A percentile compares a stretch with the other conserved stretches of the same genome.
These are phyloP conservation scores for Hylia prasina DNA, from an alignment of 2,113 vertebrate genomes.

Conservation along the genomic window DNA sequence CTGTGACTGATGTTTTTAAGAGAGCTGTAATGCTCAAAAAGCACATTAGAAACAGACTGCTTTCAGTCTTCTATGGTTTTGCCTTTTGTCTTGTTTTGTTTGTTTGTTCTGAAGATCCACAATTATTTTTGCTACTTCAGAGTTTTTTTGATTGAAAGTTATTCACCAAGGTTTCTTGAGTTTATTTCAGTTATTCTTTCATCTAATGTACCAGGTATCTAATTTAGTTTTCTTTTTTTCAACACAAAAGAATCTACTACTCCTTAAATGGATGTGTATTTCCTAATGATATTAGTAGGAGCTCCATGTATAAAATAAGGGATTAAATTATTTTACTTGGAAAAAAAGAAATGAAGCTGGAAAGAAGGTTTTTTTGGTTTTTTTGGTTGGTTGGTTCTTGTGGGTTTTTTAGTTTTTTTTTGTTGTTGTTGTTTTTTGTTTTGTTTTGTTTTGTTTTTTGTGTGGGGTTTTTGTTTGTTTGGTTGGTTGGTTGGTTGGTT, in stretches of 20 bases:
- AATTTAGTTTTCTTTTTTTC: background rate
- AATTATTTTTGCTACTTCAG: background rate
- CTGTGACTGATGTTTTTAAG: background rate
- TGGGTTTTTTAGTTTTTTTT: too few species aligned
- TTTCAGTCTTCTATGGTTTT: background rate
- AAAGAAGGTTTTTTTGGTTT: background rate
- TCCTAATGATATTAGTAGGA: background rate
- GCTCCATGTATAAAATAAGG: background rate
- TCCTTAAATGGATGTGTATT: background rate
- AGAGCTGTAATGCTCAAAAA: background rate
- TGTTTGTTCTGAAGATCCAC: background rate
- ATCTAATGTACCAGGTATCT: background rate
- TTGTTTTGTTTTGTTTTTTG: background rate
- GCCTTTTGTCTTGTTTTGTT: background rate
- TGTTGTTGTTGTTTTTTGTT: too few species aligned
- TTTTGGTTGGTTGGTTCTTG: too few species aligned
- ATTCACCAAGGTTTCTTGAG: background rate
- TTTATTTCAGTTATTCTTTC: background rate
- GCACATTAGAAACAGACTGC: background rate
- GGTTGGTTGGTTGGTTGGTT: too few species aligned
- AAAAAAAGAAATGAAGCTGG: background rate
- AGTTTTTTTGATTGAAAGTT: background rate
- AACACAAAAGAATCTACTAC: background rate
- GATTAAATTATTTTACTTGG: background rate
- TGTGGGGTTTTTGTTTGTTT: too few species aligned